These are phyloP conservation scores for Empidonax alnorum DNA, from an alignment of 2,113 vertebrate species.

Conservation along the genomic window DNA sequence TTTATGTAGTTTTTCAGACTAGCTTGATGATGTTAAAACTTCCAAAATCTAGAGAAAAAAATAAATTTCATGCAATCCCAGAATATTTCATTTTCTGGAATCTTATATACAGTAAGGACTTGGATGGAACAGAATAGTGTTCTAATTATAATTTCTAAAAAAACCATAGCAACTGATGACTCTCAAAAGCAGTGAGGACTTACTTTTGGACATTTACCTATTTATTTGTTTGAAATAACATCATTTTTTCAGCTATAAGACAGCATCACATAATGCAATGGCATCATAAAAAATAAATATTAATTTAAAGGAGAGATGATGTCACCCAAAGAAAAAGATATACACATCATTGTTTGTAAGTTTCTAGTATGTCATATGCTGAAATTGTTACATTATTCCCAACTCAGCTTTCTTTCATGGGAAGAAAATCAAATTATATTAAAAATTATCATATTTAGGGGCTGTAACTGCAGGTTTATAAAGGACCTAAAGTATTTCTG, in stretches of 20 bases:
- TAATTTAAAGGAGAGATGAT: not conserved
- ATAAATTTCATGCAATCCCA: not conserved
- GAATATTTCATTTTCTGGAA: not conserved
- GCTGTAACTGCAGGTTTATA: not conserved
- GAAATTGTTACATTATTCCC: not conserved
- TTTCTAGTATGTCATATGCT: not conserved
- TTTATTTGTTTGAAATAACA: conserved; percentile 18
- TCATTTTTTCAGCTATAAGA: not conserved
- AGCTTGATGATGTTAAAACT: not conserved
- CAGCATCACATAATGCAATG: not conserved
- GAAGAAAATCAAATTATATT: not conserved
- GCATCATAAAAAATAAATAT: conserved; percentile 5
- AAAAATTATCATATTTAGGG: not conserved
- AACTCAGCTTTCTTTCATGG: not conserved
- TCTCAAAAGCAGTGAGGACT: not conserved
- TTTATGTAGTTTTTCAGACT: conserved; percentile 6
- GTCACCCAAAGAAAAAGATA: not conserved
- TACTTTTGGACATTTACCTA: conserved; percentile 3
- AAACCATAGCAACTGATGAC: not conserved
- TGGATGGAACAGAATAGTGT: not conserved
- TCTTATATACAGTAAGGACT: not conserved
- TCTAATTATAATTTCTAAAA: not conserved
- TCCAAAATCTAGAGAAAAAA: not conserved
- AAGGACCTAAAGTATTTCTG: not conserved
- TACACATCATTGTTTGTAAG: not conserved